A percentile compares a stretch with the other conserved stretches of the same genome.
Evolutionary conservation across 2,797 vertebrate genomes (phyloP).

Genomic region (Pangasius macronema): DNA sequence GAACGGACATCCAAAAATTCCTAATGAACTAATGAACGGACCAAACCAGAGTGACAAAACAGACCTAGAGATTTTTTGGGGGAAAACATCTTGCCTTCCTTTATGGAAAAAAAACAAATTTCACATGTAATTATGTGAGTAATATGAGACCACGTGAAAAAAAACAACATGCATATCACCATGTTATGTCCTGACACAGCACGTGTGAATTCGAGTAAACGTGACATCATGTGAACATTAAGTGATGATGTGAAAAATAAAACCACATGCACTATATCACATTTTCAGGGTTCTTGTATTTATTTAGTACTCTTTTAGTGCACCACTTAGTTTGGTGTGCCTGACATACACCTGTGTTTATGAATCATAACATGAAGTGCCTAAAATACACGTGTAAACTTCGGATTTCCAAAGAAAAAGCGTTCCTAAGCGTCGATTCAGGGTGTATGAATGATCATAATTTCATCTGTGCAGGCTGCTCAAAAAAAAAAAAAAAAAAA

Average conservation of each 20-base stretch:
- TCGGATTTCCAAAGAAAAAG: neutral
- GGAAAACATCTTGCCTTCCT: neutral
- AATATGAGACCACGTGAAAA: neutral
- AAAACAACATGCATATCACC: neutral
- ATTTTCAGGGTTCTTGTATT: too few species aligned
- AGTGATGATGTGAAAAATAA: neutral
- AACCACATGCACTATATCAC: neutral
- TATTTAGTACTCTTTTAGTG: too few species aligned
- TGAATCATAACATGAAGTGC: neutral
- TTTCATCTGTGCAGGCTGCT: neutral
- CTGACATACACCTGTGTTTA: too few species aligned
- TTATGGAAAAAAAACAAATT: neutral
- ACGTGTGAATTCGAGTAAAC: neutral
- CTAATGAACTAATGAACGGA: conserved; percentile 40
- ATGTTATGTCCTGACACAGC: neutral
- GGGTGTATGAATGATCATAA: neutral
- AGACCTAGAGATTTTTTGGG: neutral
- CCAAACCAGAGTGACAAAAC: neutral
- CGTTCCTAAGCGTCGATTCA: neutral
- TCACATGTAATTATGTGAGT: neutral
- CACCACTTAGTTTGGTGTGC: too few species aligned
- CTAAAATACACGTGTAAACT: neutral
- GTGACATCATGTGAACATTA: neutral
- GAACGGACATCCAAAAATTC: conserved; percentile 38
- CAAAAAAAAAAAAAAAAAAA: too few species aligned